These are phyloP conservation scores for Lanius collurio DNA, from an alignment of 2,113 vertebrate species.

Conservation along the genomic window DNA sequence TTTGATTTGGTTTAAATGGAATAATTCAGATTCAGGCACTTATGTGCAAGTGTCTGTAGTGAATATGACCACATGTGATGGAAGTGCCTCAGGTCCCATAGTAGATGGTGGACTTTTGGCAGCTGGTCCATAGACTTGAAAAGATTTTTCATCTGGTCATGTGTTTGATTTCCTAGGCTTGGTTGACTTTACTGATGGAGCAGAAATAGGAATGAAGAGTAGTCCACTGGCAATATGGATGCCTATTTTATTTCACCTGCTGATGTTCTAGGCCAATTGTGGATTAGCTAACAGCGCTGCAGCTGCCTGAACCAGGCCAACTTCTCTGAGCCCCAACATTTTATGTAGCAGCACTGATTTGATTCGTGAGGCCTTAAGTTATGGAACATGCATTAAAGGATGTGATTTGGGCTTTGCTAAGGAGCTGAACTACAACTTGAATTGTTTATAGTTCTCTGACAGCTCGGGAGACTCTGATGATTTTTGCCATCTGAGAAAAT, in stretches of 20 bases:
- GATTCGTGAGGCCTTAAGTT: not conserved
- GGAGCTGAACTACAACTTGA: not conserved
- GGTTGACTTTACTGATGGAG: not conserved
- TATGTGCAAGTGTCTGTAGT: not conserved
- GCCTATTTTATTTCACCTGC: not conserved
- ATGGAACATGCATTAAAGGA: not conserved
- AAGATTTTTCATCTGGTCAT: not conserved
- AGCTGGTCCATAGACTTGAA: not conserved
- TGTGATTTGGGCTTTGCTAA: not conserved
- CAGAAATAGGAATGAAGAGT: not conserved
- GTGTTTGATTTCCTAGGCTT: not conserved
- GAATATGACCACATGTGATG: not conserved
- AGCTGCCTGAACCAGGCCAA: not conserved
- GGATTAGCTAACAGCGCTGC: not conserved
- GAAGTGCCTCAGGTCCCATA: not conserved
- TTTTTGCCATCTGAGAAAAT: not conserved
- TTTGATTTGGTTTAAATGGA: not conserved
- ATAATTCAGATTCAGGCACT: not conserved
- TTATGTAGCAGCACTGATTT: not conserved
- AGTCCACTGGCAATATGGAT: accelerated
- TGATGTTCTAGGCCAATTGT: not conserved
- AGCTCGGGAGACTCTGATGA: not conserved
- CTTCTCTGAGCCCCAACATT: not conserved
- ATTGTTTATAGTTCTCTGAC: not conserved
- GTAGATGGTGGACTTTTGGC: not conserved